These are phyloP conservation scores for Bucorvus abyssinicus DNA, from an alignment of 2,797 vertebrate species.

Conservation along the genomic window DNA sequence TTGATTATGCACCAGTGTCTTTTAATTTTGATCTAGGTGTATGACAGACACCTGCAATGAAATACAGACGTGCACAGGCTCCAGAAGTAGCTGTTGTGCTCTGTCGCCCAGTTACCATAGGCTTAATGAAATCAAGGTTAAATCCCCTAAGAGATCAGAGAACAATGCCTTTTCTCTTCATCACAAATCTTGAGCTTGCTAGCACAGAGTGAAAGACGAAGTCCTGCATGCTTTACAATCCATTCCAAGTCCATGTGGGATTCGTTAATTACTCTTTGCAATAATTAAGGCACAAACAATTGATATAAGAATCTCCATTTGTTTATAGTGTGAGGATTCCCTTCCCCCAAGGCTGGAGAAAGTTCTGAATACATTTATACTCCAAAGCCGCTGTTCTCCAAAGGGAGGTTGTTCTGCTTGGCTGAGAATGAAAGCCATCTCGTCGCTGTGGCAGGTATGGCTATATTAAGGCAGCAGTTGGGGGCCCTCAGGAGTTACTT, in stretches of 20 bases:
- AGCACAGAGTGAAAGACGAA: background rate
- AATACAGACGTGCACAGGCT: background rate
- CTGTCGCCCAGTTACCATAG: background rate
- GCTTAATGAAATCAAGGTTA: slow-evolving; percentile 18
- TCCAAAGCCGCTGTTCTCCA: slow-evolving; percentile 56
- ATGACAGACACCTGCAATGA: background rate
- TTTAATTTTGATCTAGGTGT: background rate
- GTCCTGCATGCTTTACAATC: background rate
- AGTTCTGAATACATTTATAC: background rate
- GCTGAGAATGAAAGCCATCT: slow-evolving; percentile 56
- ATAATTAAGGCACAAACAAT: slow-evolving; percentile 65
- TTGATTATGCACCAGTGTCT: background rate
- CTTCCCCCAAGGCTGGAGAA: slow-evolving; percentile 44
- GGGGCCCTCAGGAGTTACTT: slow-evolving; percentile 61
- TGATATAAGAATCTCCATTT: slow-evolving; percentile 41
- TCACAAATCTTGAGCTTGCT: slow-evolving; percentile 15
- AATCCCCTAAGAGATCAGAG: background rate
- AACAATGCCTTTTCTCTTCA: slow-evolving; percentile 5
- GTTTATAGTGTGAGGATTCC: slow-evolving; percentile 10
- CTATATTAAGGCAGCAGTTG: slow-evolving; percentile 48
- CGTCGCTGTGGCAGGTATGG: slow-evolving; percentile 42
- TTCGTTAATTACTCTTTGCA: slow-evolving; percentile 56
- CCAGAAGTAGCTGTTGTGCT: background rate
- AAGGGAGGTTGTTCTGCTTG: slow-evolving; percentile 63
- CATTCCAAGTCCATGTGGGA: slow-evolving; percentile 11